Conservation (phyloP, 2,888 invertebrate species). For the Iphiclides podalirius region DNA sequence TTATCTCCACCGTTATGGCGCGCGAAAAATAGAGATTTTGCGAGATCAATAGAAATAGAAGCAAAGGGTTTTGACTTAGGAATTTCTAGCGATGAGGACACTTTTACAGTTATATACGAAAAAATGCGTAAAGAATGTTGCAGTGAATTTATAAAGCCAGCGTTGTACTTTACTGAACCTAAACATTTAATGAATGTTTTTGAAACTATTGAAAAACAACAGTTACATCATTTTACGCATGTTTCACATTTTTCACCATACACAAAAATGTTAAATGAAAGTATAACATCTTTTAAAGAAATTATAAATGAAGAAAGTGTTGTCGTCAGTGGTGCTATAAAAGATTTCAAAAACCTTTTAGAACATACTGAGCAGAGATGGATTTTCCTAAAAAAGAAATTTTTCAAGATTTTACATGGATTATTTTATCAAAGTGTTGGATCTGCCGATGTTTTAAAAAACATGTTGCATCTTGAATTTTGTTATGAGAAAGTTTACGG, state of each 20-base stretch:
- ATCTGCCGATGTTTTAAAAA: slow-evolving; percentile 76
- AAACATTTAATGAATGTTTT: slow-evolving; percentile 79
- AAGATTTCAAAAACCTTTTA: slow-evolving; percentile 45
- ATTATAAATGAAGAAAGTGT: slow-evolving; percentile 52
- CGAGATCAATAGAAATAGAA: slow-evolving; percentile 66
- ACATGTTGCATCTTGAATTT: slow-evolving; percentile 82
- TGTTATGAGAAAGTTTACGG: slow-evolving; percentile 81
- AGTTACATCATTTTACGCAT: slow-evolving; percentile 81
- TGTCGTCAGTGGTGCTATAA: slow-evolving; percentile 44
- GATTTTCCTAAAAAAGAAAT: slow-evolving; percentile 70
- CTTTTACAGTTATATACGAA: slow-evolving; percentile 61
- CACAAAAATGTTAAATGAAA: slow-evolving; percentile 66
- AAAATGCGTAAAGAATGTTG: slow-evolving; percentile 69
- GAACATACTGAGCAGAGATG: slow-evolving; percentile 74
- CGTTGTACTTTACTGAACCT: slow-evolving; percentile 79
- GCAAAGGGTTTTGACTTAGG: slow-evolving; percentile 66
- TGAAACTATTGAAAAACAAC: slow-evolving; percentile 81
- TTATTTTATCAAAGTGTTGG: slow-evolving; percentile 79
- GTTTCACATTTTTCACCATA: slow-evolving; percentile 78
- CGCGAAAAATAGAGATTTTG: slow-evolving; percentile 70
- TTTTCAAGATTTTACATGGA: slow-evolving; percentile 76
- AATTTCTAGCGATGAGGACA: slow-evolving; percentile 54
- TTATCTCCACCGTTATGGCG: slow-evolving; percentile 83
- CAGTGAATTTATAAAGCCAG: slow-evolving; percentile 60
- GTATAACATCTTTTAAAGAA: slow-evolving; percentile 64